Percentiles rank a stretch among this genome's conserved stretches.
phyloP scores from a whole-genome alignment of 2,113 vertebrate species.

The Manacus vitellinus region DNA sequence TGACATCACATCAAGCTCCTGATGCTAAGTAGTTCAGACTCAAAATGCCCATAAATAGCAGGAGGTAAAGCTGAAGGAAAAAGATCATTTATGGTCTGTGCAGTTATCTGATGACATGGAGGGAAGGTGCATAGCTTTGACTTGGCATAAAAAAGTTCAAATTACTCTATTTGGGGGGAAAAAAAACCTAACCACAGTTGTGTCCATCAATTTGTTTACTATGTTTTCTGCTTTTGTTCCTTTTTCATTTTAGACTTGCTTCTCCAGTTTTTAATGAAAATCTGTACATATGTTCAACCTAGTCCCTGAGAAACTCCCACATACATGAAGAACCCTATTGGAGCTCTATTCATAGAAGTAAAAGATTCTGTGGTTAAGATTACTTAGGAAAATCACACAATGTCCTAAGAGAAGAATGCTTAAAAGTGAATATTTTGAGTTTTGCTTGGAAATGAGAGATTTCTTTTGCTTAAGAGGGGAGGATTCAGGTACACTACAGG shows the following conservation, averaged over 20 bases:
- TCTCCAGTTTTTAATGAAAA: background rate
- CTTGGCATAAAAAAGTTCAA: background rate
- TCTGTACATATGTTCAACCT: background rate
- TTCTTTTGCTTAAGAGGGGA: background rate
- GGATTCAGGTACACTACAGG: background rate
- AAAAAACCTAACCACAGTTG: background rate
- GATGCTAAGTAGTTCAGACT: background rate
- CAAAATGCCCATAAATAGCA: background rate
- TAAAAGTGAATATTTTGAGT: background rate
- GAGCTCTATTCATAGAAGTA: background rate
- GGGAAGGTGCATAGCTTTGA: background rate
- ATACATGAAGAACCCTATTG: background rate
- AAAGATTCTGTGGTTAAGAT: background rate
- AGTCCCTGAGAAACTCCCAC: background rate
- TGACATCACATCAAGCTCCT: background rate
- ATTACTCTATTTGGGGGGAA: accelerated
- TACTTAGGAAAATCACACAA: background rate
- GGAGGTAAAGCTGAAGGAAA: background rate
- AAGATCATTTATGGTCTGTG: background rate
- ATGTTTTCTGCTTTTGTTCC: background rate
- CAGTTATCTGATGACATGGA: background rate
- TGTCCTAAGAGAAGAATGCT: background rate
- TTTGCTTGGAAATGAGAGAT: background rate
- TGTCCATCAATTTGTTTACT: background rate
- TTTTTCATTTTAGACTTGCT: background rate